A percentile compares a stretch with the other conserved stretches of the same genome.
Evolutionary conservation across 2,797 vertebrate species (phyloP).

Genomic region (Alca torda): DNA sequence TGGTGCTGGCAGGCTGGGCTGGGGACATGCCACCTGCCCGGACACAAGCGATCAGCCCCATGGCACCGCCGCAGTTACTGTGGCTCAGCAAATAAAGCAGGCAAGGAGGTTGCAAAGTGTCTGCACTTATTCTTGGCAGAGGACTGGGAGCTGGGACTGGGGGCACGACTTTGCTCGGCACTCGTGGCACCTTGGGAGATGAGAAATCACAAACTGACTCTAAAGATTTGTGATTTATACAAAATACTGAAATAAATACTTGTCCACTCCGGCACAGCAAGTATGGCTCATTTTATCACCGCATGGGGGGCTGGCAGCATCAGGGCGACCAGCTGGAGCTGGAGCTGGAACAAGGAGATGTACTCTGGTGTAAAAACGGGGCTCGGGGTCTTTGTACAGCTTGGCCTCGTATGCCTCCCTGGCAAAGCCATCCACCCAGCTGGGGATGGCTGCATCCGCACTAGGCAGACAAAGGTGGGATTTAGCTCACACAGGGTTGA

Average conservation of each 20-base stretch:
- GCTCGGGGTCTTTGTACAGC: not conserved
- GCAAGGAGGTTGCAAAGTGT: not conserved
- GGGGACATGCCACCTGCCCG: not conserved
- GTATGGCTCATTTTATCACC: fast-evolving
- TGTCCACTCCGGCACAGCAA: not conserved
- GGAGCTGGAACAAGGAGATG: not conserved
- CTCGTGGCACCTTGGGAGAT: not conserved
- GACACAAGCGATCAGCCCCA: not conserved
- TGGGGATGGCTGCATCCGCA: fast-evolving
- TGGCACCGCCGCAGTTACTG: not conserved
- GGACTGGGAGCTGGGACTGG: not conserved
- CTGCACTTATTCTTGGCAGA: not conserved
- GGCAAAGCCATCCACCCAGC: not conserved
- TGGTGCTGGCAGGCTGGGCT: not conserved
- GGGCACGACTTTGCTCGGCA: not conserved
- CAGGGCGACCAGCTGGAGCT: fast-evolving
- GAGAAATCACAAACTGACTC: not conserved
- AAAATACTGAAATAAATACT: not conserved
- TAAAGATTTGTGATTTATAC: not conserved
- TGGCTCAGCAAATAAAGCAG: not conserved
- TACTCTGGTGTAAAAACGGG: not conserved
- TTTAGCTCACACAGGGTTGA: fast-evolving
- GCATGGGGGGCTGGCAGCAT: not conserved
- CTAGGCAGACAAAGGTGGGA: not conserved
- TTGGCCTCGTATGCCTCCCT: not conserved